phyloP scores from a whole-genome alignment of 2,113 vertebrate species.

The Silurus glanis region DNA sequence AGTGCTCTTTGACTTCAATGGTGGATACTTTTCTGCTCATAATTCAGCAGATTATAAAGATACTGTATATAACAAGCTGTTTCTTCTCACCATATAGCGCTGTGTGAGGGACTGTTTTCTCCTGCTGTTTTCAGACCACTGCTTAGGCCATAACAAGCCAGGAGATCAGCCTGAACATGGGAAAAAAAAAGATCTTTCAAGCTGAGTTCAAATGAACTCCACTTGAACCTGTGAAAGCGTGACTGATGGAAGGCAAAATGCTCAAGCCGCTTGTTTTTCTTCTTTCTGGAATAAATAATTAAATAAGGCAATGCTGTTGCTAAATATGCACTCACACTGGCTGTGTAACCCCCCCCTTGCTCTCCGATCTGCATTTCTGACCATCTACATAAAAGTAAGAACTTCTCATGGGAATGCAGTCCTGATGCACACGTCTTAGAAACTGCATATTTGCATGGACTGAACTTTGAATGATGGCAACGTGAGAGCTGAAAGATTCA shows the following conservation, averaged over 20 bases:
- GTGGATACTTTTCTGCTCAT: background rate
- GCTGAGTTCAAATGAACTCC: background rate
- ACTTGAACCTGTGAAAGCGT: background rate
- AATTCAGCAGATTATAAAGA: background rate
- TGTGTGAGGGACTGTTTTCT: background rate
- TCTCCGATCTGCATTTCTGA: background rate
- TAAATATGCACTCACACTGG: background rate
- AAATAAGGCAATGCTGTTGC: background rate
- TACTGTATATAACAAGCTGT: no score
- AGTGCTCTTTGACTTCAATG: background rate
- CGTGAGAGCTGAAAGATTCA: background rate
- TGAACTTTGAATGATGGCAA: background rate
- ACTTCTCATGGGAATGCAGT: background rate
- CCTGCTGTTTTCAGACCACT: background rate
- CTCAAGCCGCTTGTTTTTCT: background rate
- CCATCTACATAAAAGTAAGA: constrained; percentile 2
- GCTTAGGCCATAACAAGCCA: background rate
- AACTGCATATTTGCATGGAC: background rate
- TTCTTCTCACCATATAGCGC: background rate
- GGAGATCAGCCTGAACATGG: background rate
- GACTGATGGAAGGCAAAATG: background rate
- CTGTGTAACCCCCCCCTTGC: background rate
- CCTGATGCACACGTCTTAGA: background rate
- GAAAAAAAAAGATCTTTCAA: no score
- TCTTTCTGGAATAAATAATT: constrained; percentile 5